Percentiles rank a stretch among this genome's conserved stretches.
Conservation (phyloP, 2,113 vertebrate genomes). For the Campylomormyrus numenius region DNA sequence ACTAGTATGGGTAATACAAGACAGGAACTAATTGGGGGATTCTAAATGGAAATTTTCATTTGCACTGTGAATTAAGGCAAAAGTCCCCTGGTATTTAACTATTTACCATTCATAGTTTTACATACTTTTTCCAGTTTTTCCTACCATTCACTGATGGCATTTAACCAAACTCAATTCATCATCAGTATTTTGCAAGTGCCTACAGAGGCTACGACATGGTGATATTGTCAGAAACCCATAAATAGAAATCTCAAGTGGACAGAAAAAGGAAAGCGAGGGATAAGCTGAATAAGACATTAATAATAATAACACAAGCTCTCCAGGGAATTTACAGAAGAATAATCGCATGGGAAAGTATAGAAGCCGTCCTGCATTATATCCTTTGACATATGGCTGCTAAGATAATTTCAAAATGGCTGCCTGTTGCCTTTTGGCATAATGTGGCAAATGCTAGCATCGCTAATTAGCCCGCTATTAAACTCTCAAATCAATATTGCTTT, state of each 20-base stretch:
- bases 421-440: neutral
- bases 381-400: too few relatives aligned
- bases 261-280: neutral
- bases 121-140: neutral
- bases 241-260: neutral
- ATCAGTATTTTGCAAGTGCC: neutral
- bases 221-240: neutral
- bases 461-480: neutral
- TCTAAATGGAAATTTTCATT: neutral
- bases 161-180: neutral
- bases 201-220: neutral
- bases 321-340: neutral
- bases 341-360: slow-evolving; percentile 26
- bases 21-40: neutral
- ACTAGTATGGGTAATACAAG: neutral
- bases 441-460: neutral
- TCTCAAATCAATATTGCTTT: neutral
- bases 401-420: neutral
- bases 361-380: neutral
- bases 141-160: neutral
- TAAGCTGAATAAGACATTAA: neutral
- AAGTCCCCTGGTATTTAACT: neutral
- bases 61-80: neutral
- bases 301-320: neutral
- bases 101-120: neutral